These are phyloP conservation scores for Tenthredo notha DNA, from an alignment of 2,888 invertebrate species.

Conservation along the genomic window DNA sequence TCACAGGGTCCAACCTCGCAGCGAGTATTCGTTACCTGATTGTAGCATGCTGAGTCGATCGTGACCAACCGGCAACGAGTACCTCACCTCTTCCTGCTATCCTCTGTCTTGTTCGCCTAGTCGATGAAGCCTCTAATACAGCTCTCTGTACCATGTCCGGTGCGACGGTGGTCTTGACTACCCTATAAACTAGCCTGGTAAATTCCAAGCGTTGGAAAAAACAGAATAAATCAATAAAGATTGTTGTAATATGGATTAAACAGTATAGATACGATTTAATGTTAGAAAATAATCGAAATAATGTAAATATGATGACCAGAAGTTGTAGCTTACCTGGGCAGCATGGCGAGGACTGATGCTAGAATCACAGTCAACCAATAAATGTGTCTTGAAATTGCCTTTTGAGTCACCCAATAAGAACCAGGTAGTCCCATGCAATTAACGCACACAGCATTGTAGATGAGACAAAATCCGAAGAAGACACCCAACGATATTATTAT, in stretches of 20 bases:
- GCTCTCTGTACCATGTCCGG: conserved; percentile 89
- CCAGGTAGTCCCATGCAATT: conserved; percentile 91
- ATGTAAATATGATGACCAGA: not conserved
- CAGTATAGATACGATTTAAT: conserved; percentile 25
- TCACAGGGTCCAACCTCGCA: conserved; percentile 45
- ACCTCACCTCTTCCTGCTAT: conserved; percentile 68
- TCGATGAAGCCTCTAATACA: conserved; percentile 76
- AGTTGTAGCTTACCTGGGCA: conserved; percentile 86
- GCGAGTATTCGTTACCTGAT: conserved; percentile 69
- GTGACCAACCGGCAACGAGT: conserved; percentile 75
- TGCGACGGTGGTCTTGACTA: conserved; percentile 84
- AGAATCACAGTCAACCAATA: conserved; percentile 92
- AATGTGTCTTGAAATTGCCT: conserved; percentile 85
- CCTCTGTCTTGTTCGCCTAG: conserved; percentile 66
- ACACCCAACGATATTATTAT: conserved; percentile 88
- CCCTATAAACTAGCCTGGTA: conserved; percentile 85
- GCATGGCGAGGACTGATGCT: conserved; percentile 87
- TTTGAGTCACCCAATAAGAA: conserved; percentile 93
- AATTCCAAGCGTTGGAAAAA: not conserved
- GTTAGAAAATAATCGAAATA: not conserved
- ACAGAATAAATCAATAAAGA: conserved; percentile 52
- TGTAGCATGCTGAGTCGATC: conserved; percentile 75
- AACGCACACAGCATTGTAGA: conserved; percentile 91
- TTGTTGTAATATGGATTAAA: conserved; percentile 4
- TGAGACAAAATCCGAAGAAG: conserved; percentile 91